Evolutionary conservation across 2,797 vertebrate genomes (phyloP).

Genomic region (Neostethus bicornis): DNA sequence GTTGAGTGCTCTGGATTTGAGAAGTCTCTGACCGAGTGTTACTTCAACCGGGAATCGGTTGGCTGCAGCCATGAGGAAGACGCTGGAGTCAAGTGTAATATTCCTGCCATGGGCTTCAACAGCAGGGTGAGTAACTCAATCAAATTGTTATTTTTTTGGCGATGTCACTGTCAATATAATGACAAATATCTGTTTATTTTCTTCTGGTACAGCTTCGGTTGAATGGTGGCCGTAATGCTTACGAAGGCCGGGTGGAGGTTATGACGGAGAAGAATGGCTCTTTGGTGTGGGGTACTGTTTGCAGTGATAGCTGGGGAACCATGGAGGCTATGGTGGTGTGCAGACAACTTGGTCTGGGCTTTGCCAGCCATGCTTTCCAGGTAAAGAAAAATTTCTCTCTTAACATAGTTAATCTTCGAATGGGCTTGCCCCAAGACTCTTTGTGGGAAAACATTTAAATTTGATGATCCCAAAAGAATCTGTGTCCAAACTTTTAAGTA

Average conservation of each 20-base stretch:
- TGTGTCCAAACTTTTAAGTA: background rate
- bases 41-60: slow-evolving; percentile 85
- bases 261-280: slow-evolving; percentile 87
- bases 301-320: slow-evolving; percentile 90
- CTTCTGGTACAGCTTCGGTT: slow-evolving; percentile 84
- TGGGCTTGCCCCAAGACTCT: background rate
- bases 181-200: background rate
- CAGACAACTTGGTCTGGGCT: slow-evolving; percentile 92
- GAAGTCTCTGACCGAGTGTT: slow-evolving; percentile 92
- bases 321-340: slow-evolving; percentile 98
- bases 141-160: background rate
- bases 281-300: slow-evolving; percentile 90
- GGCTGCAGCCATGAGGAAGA: slow-evolving; percentile 95
- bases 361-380: slow-evolving; percentile 92
- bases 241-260: slow-evolving; percentile 93
- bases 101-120: slow-evolving; percentile 95
- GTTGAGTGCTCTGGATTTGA: slow-evolving; percentile 91
- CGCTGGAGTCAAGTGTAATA: slow-evolving; percentile 88
- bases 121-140: slow-evolving; percentile 81
- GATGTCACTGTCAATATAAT: background rate
- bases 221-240: slow-evolving; percentile 88
- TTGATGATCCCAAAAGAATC: too few species aligned
- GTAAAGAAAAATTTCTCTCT: slow-evolving; percentile 63
- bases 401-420: background rate
- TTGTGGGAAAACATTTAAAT: background rate